Evolutionary conservation across 2,113 vertebrate genomes (phyloP), one percentile per base, ranked within the genome.

Genomic region (Axis porcinus): DNA sequence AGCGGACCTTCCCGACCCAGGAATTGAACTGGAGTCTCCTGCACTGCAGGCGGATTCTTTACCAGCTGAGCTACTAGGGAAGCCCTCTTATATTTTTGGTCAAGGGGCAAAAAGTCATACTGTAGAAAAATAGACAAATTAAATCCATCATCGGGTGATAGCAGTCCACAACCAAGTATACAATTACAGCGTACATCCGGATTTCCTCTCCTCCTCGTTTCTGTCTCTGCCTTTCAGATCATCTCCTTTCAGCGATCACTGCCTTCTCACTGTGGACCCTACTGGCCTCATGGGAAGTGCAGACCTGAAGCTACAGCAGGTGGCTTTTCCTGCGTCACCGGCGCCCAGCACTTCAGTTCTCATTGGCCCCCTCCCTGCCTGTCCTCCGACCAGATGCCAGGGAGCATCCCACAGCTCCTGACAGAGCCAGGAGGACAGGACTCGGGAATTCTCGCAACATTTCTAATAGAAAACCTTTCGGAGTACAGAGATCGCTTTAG

Each of bases 131-230:
- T 2, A 10, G 0, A 19, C 47, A 28, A 78, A 83, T 6, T 3
- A 33, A 5, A 1, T 47, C 13, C 7, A 15, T 7, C 4, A 1
- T 11, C 45, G 8, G 36, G 4, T 7, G 11, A 10, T 8, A 13
- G 33, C 23, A 36, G 43, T 2, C 40, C 30, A 13, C 4, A 55
- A 76, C 7, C 28, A 79, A 27, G 25, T 0, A 0, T 16, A 15
- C 17, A 3, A 3, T 9, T 1, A 8, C 0, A 1, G 16, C 23
- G 2, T 7, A 0, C 0, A 2, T 25, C 55, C 5, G 0, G 5
- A 1, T 1, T 4, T 43, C 70, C 47, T 28, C 17, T 52, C 7
- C 52, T 54, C 8, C 11, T 50, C 2, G 3, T 16, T 27, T n/a
- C 81, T 54, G 21, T 45, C 52, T 30, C 52, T 40, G 21, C 21